Conservation (phyloP, 2,888 invertebrate species). For the Dolomedes plantarius region DNA sequence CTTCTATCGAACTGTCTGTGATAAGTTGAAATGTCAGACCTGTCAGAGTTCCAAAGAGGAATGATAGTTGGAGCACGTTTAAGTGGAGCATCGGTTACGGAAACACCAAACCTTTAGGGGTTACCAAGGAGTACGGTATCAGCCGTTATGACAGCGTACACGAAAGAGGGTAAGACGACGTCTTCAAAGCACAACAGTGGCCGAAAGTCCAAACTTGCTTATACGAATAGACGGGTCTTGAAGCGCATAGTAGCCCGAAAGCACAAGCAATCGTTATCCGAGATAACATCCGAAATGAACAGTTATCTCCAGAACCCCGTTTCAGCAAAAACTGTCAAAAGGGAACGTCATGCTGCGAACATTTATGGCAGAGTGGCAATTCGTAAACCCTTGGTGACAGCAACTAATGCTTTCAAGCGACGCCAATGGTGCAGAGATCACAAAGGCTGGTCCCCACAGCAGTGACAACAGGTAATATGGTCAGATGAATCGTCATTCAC, state of each 20-base stretch:
- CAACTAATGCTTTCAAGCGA: conserved; percentile 8
- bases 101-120: conserved; percentile 3
- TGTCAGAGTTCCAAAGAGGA: conserved; percentile 22
- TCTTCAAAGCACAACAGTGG: conserved; percentile 12
- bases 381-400: conserved; percentile 20
- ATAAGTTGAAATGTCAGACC: conserved; percentile 20
- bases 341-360: conserved; percentile 16
- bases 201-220: conserved; percentile 16
- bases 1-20: background rate
- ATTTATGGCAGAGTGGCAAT: conserved; percentile 6
- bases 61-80: conserved; percentile 6
- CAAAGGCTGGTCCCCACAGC: background rate
- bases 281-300: conserved; percentile 38
- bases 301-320: conserved; percentile 23
- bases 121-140: conserved; percentile 14
- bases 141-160: conserved; percentile 16
- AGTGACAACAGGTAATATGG: background rate
- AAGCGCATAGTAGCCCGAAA: conserved; percentile 25
- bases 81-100: conserved; percentile 7
- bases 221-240: conserved; percentile 9
- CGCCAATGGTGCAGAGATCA: conserved; percentile 1
- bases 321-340: conserved; percentile 26
- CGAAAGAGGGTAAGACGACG: conserved; percentile 18
- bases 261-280: conserved; percentile 21
- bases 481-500: conserved; percentile 5